Conservation (phyloP, 2,113 vertebrate species). For the Callionymus lyra region DNA sequence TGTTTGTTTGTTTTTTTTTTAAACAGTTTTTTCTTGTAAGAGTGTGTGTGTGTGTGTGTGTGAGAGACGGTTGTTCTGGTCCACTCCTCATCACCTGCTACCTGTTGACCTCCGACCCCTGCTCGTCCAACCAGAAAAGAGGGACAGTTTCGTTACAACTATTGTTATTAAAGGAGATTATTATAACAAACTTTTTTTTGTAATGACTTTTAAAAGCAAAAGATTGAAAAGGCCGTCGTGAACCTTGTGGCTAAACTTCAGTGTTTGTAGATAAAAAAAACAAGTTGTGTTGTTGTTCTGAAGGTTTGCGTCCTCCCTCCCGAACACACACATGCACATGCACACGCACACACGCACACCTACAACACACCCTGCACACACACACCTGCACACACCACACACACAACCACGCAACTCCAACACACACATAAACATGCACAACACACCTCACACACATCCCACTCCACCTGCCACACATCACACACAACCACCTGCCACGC, state of each 20-base stretch:
- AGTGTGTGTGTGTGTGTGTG: neutral
- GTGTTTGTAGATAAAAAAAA: slow-evolving; percentile 86
- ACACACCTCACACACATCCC: no score
- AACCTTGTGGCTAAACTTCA: slow-evolving; percentile 85
- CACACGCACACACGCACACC: no score
- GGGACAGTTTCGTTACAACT: slow-evolving; percentile 69
- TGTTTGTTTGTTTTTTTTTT: slow-evolving; percentile 39
- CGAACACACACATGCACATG: no score
- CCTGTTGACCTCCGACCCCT: slow-evolving; percentile 1
- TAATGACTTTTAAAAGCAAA: slow-evolving; percentile 70
- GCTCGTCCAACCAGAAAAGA: slow-evolving; percentile 66
- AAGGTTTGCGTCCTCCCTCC: slow-evolving; percentile 21
- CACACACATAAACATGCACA: no score
- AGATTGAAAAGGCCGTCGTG: slow-evolving; percentile 78
- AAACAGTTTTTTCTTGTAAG: slow-evolving; percentile 23
- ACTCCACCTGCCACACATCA: no score
- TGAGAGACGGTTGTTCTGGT: neutral
- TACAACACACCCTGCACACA: no score
- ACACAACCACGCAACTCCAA: no score
- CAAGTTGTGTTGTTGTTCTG: slow-evolving; percentile 74
- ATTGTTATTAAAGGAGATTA: slow-evolving; percentile 57
- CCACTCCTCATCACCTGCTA: slow-evolving; percentile 7
- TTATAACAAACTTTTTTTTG: slow-evolving; percentile 73
- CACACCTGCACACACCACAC: no score
- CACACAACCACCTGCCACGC: no score